phyloP scores from a whole-genome alignment of 2,113 vertebrate species.

The Zootoca vivipara region DNA sequence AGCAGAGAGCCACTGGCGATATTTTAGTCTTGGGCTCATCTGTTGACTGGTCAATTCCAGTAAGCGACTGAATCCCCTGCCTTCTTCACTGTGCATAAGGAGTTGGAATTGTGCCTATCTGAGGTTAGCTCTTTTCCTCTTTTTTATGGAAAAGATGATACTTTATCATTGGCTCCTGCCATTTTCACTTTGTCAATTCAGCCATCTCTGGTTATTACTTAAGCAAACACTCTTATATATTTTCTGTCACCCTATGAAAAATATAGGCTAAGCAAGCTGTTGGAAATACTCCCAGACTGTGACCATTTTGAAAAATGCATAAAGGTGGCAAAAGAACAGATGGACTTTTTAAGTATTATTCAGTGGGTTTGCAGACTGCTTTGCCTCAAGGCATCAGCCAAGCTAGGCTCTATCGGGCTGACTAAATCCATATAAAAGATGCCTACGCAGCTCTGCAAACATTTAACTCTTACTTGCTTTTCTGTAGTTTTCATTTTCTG shows the following conservation, averaged over 20 bases:
- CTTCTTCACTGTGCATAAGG: too few species aligned
- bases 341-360: slow-evolving; percentile 13
- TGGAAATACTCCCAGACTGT: background rate
- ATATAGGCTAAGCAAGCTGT: background rate
- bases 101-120: background rate
- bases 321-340: slow-evolving; percentile 2
- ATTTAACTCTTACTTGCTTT: slow-evolving; percentile 14
- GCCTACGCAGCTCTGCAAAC: slow-evolving; percentile 35
- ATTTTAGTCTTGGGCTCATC: background rate
- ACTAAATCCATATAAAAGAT: slow-evolving; percentile 56
- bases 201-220: background rate
- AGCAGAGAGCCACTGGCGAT: background rate
- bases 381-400: slow-evolving; percentile 36
- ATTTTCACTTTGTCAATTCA: background rate
- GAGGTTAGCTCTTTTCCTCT: too few species aligned
- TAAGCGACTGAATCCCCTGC: too few species aligned
- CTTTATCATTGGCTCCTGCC: background rate
- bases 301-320: background rate
- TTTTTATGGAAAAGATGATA: background rate
- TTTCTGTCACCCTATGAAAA: background rate
- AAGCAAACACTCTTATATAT: too few species aligned
- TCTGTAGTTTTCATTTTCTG: slow-evolving; percentile 52
- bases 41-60: too few species aligned
- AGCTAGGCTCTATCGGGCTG: slow-evolving; percentile 20
- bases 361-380: slow-evolving; percentile 8